A percentile compares a stretch with the other conserved stretches of the same genome.
These are phyloP conservation scores for Tenthredo distinguenda DNA, from an alignment of 2,888 invertebrate genomes.

Conservation along the genomic window DNA sequence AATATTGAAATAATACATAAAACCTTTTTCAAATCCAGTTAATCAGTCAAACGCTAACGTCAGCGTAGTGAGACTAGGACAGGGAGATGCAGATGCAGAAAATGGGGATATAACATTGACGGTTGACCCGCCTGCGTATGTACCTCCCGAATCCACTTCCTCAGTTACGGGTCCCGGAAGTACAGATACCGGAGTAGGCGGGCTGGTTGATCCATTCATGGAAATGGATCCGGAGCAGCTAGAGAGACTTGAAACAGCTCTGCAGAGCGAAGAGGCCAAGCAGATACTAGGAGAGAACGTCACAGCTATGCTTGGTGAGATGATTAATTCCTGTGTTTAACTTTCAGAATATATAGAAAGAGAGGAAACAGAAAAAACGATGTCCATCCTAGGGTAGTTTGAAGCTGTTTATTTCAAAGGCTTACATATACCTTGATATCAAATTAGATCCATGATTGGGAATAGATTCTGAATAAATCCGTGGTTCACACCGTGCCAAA, in stretches of 20 bases:
- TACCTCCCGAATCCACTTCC: conserved; percentile 58
- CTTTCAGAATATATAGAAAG: neutral
- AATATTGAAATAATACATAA: too few species aligned
- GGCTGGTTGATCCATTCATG: conserved; percentile 77
- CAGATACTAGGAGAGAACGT: conserved; percentile 79
- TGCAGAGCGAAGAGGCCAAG: conserved; percentile 80
- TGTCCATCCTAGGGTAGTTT: too few species aligned
- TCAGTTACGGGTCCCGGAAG: conserved; percentile 54
- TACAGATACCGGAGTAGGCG: conserved; percentile 56
- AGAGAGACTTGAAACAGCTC: conserved; percentile 79
- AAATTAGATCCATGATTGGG: neutral
- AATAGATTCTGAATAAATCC: too few species aligned
- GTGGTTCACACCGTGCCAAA: too few species aligned
- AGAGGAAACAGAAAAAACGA: neutral
- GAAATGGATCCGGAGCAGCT: conserved; percentile 80
- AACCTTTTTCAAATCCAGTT: conserved; percentile 62
- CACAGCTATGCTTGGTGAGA: conserved; percentile 77
- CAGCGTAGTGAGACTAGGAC: conserved; percentile 76
- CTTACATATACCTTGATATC: neutral
- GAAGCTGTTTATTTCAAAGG: neutral
- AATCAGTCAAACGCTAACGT: conserved; percentile 75
- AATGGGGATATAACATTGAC: conserved; percentile 73
- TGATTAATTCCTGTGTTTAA: neutral
- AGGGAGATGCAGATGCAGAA: conserved; percentile 65
- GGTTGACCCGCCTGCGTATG: conserved; percentile 73